Evolutionary conservation across 1,140 invertebrate genomes (phyloP).

Genomic region (Hycleus cichorii): DNA sequence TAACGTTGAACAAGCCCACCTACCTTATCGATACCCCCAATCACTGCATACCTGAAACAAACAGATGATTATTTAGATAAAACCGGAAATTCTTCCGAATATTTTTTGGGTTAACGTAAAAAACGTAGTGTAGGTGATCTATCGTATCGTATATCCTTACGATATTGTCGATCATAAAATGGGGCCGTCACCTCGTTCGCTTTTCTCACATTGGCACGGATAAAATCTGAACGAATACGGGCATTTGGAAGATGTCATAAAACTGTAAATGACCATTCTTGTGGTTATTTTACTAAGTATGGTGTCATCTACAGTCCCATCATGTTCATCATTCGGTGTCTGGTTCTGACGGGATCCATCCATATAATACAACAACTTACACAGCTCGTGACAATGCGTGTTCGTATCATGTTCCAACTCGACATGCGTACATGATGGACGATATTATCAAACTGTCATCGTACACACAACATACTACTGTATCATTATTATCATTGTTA

Average conservation of each 20-base stretch:
- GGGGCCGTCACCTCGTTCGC: constrained; percentile 19
- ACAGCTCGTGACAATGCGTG: constrained; percentile 15
- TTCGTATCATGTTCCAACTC: constrained; percentile 4
- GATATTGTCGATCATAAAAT: constrained; percentile 27
- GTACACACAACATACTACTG: not conserved
- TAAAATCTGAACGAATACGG: constrained; percentile 32
- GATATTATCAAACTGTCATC: constrained; percentile 16
- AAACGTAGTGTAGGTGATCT: no score
- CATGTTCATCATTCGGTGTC: constrained; percentile 28
- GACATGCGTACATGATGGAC: constrained; percentile 17
- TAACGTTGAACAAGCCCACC: not conserved
- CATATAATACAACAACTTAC: not conserved
- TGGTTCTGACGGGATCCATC: constrained; percentile 19
- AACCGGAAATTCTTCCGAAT: no score
- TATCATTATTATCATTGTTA: constrained; percentile 7
- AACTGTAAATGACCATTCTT: constrained; percentile 35
- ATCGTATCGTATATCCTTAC: constrained; percentile 20
- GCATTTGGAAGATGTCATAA: constrained; percentile 28
- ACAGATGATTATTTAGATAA: not conserved
- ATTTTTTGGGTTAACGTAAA: no score
- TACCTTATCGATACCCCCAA: not conserved
- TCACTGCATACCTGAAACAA: constrained; percentile 1
- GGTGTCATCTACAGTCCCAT: constrained; percentile 31
- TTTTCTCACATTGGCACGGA: constrained; percentile 23
- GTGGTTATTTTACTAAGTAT: constrained; percentile 38